phyloP scores from a whole-genome alignment of 2,888 invertebrate species.

The Chymomyza caudatula region DNA sequence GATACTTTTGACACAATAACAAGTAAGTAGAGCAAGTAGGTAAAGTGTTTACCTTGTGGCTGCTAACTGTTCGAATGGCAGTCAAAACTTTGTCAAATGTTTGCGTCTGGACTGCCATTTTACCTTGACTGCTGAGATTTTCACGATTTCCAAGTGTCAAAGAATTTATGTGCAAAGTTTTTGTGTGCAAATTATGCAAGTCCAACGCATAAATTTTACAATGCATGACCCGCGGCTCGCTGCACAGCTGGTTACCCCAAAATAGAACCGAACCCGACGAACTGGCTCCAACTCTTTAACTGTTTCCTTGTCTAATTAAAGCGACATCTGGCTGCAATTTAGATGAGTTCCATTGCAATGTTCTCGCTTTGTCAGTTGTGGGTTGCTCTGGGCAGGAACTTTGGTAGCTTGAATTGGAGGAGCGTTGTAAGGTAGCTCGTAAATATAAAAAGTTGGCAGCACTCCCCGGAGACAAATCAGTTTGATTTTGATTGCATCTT shows the following conservation, averaged over 20 bases:
- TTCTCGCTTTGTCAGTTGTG: neutral
- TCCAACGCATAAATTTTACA: slow-evolving; percentile 66
- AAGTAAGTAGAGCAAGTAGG: slow-evolving; percentile 34
- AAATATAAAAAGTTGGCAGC: slow-evolving; percentile 68
- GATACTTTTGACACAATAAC: slow-evolving; percentile 32
- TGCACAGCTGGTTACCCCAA: neutral
- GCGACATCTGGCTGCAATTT: slow-evolving; percentile 47
- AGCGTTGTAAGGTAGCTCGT: slow-evolving; percentile 38
- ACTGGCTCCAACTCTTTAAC: slow-evolving; percentile 8
- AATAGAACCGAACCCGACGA: neutral
- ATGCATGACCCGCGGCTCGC: slow-evolving; percentile 32
- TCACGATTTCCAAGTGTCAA: neutral
- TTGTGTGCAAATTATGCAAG: slow-evolving; percentile 60
- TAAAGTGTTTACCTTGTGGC: slow-evolving; percentile 63
- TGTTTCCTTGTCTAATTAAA: slow-evolving; percentile 58
- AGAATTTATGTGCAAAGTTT: slow-evolving; percentile 65
- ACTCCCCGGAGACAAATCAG: slow-evolving; percentile 69
- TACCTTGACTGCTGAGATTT: slow-evolving; percentile 56
- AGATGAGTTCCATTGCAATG: slow-evolving; percentile 31
- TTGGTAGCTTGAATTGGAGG: neutral
- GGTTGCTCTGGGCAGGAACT: neutral
- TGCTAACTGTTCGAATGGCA: slow-evolving; percentile 7
- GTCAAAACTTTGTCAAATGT: slow-evolving; percentile 26
- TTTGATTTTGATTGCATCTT: slow-evolving; percentile 72
- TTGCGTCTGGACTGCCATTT: slow-evolving; percentile 37